Evolutionary conservation across 2,797 vertebrate species (phyloP).

Genomic region (Pseudochaenichthys georgianus): DNA sequence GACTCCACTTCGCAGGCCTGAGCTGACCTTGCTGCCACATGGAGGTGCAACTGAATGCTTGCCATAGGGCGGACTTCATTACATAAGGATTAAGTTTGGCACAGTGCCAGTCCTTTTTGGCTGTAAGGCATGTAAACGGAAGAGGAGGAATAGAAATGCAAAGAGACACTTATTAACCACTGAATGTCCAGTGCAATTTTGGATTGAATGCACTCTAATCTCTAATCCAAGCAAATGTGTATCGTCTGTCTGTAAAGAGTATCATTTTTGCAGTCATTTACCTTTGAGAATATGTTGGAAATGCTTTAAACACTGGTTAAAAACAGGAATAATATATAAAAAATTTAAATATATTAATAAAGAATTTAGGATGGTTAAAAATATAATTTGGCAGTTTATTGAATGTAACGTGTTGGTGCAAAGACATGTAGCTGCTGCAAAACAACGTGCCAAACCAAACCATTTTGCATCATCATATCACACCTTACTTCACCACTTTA

Average conservation of each 20-base stretch:
- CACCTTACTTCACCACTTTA: slow-evolving; percentile 19
- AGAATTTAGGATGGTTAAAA: slow-evolving; percentile 13
- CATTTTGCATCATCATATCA: slow-evolving; percentile 19
- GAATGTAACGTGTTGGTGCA: slow-evolving; percentile 18
- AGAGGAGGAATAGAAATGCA: slow-evolving; percentile 43
- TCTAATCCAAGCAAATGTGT: slow-evolving; percentile 11
- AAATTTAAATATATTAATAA: neutral
- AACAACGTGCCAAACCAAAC: slow-evolving; percentile 57
- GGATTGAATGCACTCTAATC: slow-evolving; percentile 59
- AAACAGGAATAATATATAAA: neutral
- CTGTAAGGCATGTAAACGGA: slow-evolving; percentile 53
- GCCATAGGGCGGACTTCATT: slow-evolving; percentile 51
- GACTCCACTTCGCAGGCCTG: slow-evolving; percentile 61
- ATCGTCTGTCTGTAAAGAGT: slow-evolving; percentile 25
- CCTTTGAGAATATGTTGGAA: slow-evolving; percentile 32
- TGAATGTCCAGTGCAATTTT: slow-evolving; percentile 23
- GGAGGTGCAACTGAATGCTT: slow-evolving; percentile 70
- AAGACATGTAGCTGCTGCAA: slow-evolving; percentile 1
- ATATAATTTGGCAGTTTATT: slow-evolving; percentile 9
- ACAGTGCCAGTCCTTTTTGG: slow-evolving; percentile 50
- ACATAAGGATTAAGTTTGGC: slow-evolving; percentile 61
- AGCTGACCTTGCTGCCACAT: slow-evolving; percentile 54
- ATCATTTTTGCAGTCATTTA: slow-evolving; percentile 45
- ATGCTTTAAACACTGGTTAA: slow-evolving; percentile 25
- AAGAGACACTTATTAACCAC: slow-evolving; percentile 49